These are phyloP conservation scores for Aspiorhynchus laticeps DNA, from an alignment of 2,113 vertebrate genomes.

Conservation along the genomic window DNA sequence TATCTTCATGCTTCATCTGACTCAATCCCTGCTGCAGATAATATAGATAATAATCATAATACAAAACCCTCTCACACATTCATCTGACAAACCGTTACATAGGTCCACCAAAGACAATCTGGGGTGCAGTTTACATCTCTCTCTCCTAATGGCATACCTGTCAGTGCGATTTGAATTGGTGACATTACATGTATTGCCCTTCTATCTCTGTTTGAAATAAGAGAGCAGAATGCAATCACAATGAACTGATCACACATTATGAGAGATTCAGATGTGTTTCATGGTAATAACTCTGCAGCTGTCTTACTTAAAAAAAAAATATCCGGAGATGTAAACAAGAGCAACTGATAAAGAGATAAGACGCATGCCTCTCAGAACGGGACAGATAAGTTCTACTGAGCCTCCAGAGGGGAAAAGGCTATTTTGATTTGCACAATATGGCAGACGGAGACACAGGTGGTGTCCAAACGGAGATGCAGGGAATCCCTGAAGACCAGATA, in stretches of 20 bases:
- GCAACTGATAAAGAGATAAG: constrained; percentile 34
- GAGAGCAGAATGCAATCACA: constrained; percentile 38
- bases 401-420: constrained; percentile 44
- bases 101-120: constrained; percentile 37
- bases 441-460: constrained; percentile 59
- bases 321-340: constrained; percentile 35
- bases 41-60: constrained; percentile 11
- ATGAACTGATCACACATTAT: constrained; percentile 29
- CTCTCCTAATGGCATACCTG: constrained; percentile 25
- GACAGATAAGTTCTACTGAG: constrained; percentile 15
- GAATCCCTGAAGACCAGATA: constrained; percentile 71
- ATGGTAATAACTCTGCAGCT: constrained; percentile 29
- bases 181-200: constrained; percentile 43
- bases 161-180: constrained; percentile 39
- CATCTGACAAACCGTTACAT: background rate
- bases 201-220: constrained; percentile 16
- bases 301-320: no score
- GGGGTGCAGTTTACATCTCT: constrained; percentile 11
- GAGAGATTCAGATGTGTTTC: constrained; percentile 42
- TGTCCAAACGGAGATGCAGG: constrained; percentile 65
- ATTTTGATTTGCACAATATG: constrained; percentile 59
- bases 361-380: background rate
- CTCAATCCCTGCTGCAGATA: constrained; percentile 16
- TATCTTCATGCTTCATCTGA: background rate
- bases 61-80: constrained; percentile 2